Evolutionary conservation across 2,888 invertebrate genomes (phyloP).

Genomic region (Spicauda simplicius): DNA sequence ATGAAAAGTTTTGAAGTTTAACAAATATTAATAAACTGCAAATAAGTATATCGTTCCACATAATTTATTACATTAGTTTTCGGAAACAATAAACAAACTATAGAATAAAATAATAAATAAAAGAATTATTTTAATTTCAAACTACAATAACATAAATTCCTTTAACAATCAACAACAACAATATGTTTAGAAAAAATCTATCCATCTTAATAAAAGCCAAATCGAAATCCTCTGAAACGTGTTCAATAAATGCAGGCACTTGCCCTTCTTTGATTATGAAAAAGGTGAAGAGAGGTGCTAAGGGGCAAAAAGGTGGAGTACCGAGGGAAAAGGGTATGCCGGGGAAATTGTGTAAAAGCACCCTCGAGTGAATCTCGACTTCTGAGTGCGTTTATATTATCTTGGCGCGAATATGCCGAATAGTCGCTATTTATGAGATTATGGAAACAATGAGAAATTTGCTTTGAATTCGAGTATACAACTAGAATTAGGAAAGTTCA

Average conservation of each 20-base stretch:
- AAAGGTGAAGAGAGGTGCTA: slow-evolving; percentile 69
- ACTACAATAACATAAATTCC: background rate
- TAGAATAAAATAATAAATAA: background rate
- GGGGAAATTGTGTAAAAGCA: slow-evolving; percentile 69
- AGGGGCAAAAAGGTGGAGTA: slow-evolving; percentile 66
- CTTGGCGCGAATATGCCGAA: slow-evolving; percentile 52
- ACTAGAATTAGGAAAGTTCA: background rate
- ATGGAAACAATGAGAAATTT: slow-evolving; percentile 15
- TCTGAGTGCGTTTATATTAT: slow-evolving; percentile 66
- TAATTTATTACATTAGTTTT: too few species aligned
- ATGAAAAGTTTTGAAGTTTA: too few species aligned
- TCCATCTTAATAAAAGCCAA: slow-evolving; percentile 48
- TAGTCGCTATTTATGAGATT: slow-evolving; percentile 54
- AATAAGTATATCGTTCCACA: too few species aligned
- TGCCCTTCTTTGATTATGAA: slow-evolving; percentile 71
- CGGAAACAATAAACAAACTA: background rate
- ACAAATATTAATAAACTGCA: too few species aligned
- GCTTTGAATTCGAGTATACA: background rate
- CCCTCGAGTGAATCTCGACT: slow-evolving; percentile 64
- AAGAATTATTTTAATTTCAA: too few species aligned
- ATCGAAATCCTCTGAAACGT: slow-evolving; percentile 56
- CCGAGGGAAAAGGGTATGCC: slow-evolving; percentile 62
- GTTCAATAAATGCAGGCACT: slow-evolving; percentile 66
- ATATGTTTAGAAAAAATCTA: slow-evolving; percentile 10
- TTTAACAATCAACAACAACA: slow-evolving; percentile 7